These are phyloP conservation scores for Steatocranus sp. DNA, from an alignment of 2,797 vertebrate species.

Conservation along the genomic window DNA sequence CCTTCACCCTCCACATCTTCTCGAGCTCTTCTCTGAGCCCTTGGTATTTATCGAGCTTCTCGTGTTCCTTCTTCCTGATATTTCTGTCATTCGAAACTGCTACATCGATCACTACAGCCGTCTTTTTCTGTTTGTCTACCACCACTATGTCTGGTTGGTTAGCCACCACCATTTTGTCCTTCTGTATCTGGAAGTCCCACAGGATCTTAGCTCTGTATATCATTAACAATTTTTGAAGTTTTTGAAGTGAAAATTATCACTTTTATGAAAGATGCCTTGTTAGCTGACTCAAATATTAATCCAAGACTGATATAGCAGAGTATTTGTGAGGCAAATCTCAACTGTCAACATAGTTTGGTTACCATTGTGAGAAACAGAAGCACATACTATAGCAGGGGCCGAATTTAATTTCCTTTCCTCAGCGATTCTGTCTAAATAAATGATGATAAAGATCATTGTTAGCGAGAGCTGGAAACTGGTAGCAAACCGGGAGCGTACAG, in stretches of 20 bases:
- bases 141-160: too few relatives aligned
- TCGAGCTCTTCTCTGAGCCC: too few relatives aligned
- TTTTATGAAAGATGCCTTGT: neutral
- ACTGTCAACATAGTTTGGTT: neutral
- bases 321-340: neutral
- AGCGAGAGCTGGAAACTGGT: slow-evolving; percentile 20
- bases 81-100: too few relatives aligned
- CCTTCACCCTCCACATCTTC: too few relatives aligned
- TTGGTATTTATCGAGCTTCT: too few relatives aligned
- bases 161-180: too few relatives aligned
- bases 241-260: neutral
- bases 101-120: too few relatives aligned
- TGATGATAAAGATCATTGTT: slow-evolving; percentile 33
- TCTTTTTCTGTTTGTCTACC: too few relatives aligned
- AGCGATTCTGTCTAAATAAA: slow-evolving; percentile 15
- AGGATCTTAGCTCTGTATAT: too few relatives aligned
- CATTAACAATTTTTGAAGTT: neutral
- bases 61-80: too few relatives aligned
- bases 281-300: neutral
- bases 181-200: too few relatives aligned
- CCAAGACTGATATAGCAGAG: neutral
- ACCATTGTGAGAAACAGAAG: neutral
- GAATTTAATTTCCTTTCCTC: slow-evolving; percentile 19
- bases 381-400: neutral
- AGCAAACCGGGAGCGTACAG: slow-evolving; percentile 22